Evolutionary conservation across 2,113 vertebrate genomes (phyloP), one percentile per base, ranked within the genome.

Genomic region (Phalacrocorax pelagicus): DNA sequence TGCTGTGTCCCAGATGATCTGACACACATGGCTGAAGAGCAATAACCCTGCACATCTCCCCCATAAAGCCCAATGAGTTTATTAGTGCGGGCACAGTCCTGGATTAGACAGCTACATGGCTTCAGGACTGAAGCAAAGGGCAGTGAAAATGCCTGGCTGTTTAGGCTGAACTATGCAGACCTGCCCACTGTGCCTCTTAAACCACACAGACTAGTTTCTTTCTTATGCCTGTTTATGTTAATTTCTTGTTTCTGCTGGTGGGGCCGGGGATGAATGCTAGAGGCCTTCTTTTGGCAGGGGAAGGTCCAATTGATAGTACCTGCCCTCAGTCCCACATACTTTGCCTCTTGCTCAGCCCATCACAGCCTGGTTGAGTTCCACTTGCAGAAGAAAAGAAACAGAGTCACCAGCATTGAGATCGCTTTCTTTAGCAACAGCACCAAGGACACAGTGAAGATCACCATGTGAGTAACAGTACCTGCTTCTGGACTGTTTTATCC

Each of bases 291-390:
- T 80, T 57, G 19, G 38, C 26, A 83, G 7, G 13, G 17, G 15
- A 57, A 46, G 23, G 20, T 67, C n/a, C 34, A 54, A 23, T 9
- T 3, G 5, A 6, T 27, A 57, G 51, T 38, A 52, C 42, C 20
- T 81, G 49, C 58, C 22, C 80, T 92, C n/a, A 70, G 12, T 81
- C 59, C 72, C 34, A 9, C 59, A 18, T 96, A 24, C 55, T 74
- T 87, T 98, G 29, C 89, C 81, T 96, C 12, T 96, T 94, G 67
- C 73, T 71, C 80, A 98, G 98, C 97, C 65, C 57, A 98, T 74
- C 98, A 98, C 90, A 98, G 93, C 71, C 93, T 98, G 11, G 97
- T 98, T 95, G 97, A 98, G 97, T 98, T 98, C 88, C 63, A 81
- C 44, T 81, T 98, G 94, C 73, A 93, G 91, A 89, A 97, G 88